Base-by-base conservation (phyloP, 2,113 vertebrate genomes). In the Oryzias curvinotus region DNA sequence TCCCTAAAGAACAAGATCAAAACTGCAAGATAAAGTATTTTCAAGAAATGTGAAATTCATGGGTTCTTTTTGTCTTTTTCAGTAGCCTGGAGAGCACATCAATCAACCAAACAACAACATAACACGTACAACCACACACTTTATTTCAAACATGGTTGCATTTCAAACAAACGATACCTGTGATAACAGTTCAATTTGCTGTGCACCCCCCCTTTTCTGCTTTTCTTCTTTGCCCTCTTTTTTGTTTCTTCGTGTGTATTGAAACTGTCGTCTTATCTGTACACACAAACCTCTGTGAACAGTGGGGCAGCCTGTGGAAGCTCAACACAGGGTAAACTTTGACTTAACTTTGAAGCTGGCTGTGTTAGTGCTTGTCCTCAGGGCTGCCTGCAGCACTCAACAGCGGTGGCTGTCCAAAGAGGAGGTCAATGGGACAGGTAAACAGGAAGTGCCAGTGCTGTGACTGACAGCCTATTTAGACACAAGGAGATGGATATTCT, bases 311-410 rank as follows among this genome's bases (percentile, higher is more conserved):
- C 71, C 89, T 90, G 89, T 83, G 80, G 81, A 89, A 87, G 81
- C 85, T 89, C 87, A 90, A 86, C 81, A 81, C 72, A 80, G 71
- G 78, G 83, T 90, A 87, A 90, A 89, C 89, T 89, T 86, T 88
- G 87, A 80, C 82, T 88, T 87, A 80, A 86, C 86, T 89, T 89
- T 88, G 86, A 89, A 86, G 80, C 82, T 30, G 72, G 77, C 75
- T 65, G 52, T 80, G 74, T 85, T 79, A 86, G 84, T 76, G 83
- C 84, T 79, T 82, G 87, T 83, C 84, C 83, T 78, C 61, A 6
- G 76, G 78, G 78, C 75, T 73, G 80, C 66, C 52, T 55, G 16
- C 57, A 79, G 77, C 80, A 81, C 78, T 87, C 78, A 81, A 71
- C 52, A 48, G 77, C 65, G 60, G 79, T 78, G 82, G 74, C 83